Evolutionary conservation across 2,888 invertebrate genomes (phyloP).

Genomic region (Prionchulus punctatus): DNA sequence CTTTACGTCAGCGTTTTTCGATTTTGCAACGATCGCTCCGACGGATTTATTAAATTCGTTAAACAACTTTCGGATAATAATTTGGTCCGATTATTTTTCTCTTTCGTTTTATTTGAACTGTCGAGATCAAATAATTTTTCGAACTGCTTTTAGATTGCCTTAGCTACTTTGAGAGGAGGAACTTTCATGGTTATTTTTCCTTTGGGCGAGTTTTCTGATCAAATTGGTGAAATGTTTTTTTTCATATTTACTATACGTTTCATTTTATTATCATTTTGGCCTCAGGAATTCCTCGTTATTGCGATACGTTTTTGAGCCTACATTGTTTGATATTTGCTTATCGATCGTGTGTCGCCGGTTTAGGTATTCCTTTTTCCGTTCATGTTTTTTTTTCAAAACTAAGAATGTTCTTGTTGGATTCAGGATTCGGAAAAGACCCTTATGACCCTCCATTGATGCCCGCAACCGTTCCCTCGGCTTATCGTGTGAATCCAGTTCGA

Average conservation of each 20-base stretch:
- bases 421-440: conserved; percentile 5
- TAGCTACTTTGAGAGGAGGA: not conserved
- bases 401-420: not conserved
- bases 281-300: conserved; percentile 5
- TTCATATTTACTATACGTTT: not conserved
- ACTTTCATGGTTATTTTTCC: conserved; percentile 4
- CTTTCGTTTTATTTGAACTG: not conserved
- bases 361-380: not conserved
- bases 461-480: not conserved
- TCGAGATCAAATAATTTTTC: not conserved
- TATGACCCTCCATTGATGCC: conserved; percentile 1
- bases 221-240: conserved; percentile 1
- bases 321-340: conserved; percentile 7
- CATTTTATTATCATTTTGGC: not conserved
- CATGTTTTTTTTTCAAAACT: not conserved
- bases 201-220: not conserved
- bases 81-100: not conserved
- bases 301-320: not conserved
- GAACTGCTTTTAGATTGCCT: conserved; percentile 3
- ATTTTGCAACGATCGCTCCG: not conserved
- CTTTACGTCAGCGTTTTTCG: not conserved
- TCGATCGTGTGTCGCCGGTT: conserved; percentile 7
- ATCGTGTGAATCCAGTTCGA: too few species aligned
- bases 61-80: not conserved
- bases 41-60: not conserved